phyloP scores from a whole-genome alignment of 2,888 invertebrate species.

The Lagria hirta region DNA sequence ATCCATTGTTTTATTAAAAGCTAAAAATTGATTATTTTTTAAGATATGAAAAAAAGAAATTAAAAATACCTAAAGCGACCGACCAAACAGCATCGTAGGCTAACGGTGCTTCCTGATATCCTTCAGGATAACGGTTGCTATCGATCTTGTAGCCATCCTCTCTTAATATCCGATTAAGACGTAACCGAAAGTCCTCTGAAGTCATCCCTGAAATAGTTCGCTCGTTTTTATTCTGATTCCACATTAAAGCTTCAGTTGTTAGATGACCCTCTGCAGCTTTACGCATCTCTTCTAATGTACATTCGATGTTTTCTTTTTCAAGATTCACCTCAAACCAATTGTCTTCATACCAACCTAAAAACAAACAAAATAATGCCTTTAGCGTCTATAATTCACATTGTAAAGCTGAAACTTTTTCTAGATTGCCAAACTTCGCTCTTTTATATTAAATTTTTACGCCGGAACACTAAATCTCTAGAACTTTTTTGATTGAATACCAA shows the following conservation, averaged over 20 bases:
- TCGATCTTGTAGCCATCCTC: constrained; percentile 83
- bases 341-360: constrained; percentile 94
- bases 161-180: constrained; percentile 79
- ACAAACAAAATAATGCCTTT: constrained; percentile 2
- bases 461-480: too few relatives aligned
- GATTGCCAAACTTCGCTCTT: too few relatives aligned
- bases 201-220: constrained; percentile 96
- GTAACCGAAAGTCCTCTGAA: constrained; percentile 83
- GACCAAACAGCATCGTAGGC: constrained; percentile 99
- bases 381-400: background rate
- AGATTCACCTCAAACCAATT: constrained; percentile 95
- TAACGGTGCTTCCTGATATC: constrained; percentile 96
- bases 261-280: constrained; percentile 95
- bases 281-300: constrained; percentile 91
- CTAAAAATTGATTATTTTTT: constrained; percentile 52
- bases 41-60: constrained; percentile 3
- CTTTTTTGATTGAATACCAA: too few relatives aligned
- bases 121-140: constrained; percentile 84
- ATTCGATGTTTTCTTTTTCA: constrained; percentile 84
- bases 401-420: too few relatives aligned
- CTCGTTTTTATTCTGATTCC: constrained; percentile 90
- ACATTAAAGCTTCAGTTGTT: constrained; percentile 98
- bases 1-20: constrained; percentile 96
- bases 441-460: too few relatives aligned
- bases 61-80: constrained; percentile 79